phyloP scores from a whole-genome alignment of 2,888 invertebrate species.

The Rhogogaster chlorosoma region DNA sequence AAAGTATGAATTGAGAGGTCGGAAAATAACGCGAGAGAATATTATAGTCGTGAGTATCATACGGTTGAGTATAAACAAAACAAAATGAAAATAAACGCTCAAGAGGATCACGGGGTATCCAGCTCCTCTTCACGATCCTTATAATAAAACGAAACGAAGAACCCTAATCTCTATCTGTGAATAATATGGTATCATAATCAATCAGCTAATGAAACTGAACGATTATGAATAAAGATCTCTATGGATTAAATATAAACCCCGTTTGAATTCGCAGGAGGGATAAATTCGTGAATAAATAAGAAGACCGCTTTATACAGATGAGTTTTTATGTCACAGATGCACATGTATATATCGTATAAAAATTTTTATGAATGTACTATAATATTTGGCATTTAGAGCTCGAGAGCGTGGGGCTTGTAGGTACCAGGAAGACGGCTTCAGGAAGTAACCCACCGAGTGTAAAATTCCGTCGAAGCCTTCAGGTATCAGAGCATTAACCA shows the following conservation, averaged over 20 bases:
- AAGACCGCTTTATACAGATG: not conserved
- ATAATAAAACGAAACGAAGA: not conserved
- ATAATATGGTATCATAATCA: not conserved
- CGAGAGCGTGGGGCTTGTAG: not conserved
- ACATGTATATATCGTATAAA: conserved; percentile 1
- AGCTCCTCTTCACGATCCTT: not conserved
- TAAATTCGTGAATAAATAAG: not conserved
- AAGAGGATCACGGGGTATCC: not conserved
- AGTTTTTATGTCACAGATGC: conserved; percentile 3
- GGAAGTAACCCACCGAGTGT: not conserved
- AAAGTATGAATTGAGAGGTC: not conserved
- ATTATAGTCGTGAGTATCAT: not conserved
- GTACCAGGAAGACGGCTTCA: not conserved
- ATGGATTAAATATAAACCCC: not conserved
- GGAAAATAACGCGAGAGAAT: not conserved
- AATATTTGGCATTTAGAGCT: not conserved
- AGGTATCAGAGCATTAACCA: conserved; percentile 6
- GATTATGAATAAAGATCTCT: not conserved
- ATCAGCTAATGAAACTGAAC: not conserved
- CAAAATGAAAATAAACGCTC: not conserved
- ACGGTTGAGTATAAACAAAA: not conserved
- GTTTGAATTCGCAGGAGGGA: not conserved
- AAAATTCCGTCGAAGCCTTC: conserved; percentile 13
- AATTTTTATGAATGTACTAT: not conserved
- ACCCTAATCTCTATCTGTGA: not conserved